phyloP scores from a whole-genome alignment of 2,797 vertebrate genomes.

The Crenichthys baileyi region DNA sequence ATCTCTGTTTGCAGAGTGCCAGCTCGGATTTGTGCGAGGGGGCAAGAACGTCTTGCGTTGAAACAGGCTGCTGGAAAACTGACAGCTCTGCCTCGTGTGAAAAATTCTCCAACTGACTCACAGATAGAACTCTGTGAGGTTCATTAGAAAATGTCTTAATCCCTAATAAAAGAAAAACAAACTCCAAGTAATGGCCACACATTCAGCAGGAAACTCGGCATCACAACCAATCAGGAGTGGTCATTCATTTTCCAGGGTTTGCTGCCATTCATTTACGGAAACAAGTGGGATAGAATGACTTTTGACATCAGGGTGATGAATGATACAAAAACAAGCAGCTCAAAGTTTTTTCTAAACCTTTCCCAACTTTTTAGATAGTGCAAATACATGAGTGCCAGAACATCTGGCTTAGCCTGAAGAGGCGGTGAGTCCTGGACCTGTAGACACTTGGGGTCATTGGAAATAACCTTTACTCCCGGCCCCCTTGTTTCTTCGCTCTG shows the following conservation, averaged over 20 bases:
- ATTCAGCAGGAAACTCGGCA: slow-evolving; percentile 80
- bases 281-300: slow-evolving; percentile 78
- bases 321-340: slow-evolving; percentile 81
- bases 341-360: slow-evolving; percentile 10
- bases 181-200: slow-evolving; percentile 74
- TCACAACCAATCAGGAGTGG: slow-evolving; percentile 81
- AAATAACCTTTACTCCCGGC: slow-evolving; percentile 52
- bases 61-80: slow-evolving; percentile 33
- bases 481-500: slow-evolving; percentile 36
- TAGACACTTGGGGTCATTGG: slow-evolving; percentile 71
- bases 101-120: slow-evolving; percentile 34
- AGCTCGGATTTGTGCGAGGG: slow-evolving; percentile 54
- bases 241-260: slow-evolving; percentile 81
- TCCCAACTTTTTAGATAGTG: slow-evolving; percentile 11
- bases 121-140: slow-evolving; percentile 13
- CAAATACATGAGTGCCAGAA: slow-evolving; percentile 40
- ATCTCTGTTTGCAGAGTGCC: slow-evolving; percentile 71
- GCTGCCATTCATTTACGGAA: slow-evolving; percentile 79
- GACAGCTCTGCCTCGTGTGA: slow-evolving; percentile 33
- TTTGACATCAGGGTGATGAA: slow-evolving; percentile 84
- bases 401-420: slow-evolving; percentile 75
- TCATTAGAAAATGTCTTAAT: slow-evolving; percentile 49
- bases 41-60: slow-evolving; percentile 13
- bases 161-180: slow-evolving; percentile 66
- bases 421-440: slow-evolving; percentile 30